Evolutionary conservation across 2,113 vertebrate species (phyloP).

Genomic region (Neomonachus schauinslandi): DNA sequence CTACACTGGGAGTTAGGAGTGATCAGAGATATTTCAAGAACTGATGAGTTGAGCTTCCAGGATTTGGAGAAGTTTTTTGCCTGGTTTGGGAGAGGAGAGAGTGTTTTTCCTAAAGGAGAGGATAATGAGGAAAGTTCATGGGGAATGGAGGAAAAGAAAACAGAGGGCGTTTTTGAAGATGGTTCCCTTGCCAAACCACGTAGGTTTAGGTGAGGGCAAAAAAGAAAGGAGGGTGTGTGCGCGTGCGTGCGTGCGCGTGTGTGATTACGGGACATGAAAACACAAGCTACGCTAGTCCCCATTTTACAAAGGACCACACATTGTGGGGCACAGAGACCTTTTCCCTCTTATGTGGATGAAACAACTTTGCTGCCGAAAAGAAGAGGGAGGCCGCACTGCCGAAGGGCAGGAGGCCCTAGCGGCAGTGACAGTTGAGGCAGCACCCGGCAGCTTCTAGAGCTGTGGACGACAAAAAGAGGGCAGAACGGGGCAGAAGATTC

Average conservation of each 20-base stretch:
- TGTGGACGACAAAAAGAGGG: neutral
- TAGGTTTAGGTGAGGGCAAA: neutral
- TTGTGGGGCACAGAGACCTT: neutral
- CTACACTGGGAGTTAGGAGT: neutral
- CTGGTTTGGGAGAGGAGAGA: neutral
- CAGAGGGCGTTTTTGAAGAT: neutral
- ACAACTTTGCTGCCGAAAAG: neutral
- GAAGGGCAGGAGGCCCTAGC: neutral
- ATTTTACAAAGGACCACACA: neutral
- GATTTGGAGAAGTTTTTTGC: neutral
- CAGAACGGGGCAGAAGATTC: too few relatives aligned
- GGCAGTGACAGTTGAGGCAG: rapidly evolving
- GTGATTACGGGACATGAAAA: neutral
- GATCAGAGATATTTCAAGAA: neutral
- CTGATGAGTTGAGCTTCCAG: neutral
- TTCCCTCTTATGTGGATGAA: neutral
- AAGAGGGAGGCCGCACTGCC: rapidly evolving
- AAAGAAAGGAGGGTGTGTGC: neutral
- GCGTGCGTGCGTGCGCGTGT: neutral
- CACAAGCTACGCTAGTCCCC: neutral
- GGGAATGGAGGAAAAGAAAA: neutral
- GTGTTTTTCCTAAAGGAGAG: neutral
- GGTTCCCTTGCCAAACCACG: neutral
- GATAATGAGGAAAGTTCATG: neutral
- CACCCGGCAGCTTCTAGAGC: neutral